Evolutionary conservation across 2,113 vertebrate species (phyloP), one percentile per base, ranked within the genome.

Genomic region (Xiphophorus maculatus): DNA sequence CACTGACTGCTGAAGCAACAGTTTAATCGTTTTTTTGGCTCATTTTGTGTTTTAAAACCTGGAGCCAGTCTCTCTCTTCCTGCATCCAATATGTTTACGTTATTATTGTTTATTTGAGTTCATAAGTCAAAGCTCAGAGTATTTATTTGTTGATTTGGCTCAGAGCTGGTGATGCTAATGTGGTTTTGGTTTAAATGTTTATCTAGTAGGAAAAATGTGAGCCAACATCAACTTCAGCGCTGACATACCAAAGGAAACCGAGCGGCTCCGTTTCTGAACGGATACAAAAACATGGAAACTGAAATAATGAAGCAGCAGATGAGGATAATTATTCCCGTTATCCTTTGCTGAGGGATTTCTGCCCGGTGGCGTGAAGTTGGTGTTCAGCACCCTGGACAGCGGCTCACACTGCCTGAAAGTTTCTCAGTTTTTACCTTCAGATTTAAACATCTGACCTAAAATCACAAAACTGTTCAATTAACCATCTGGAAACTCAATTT

Each of bases 351-450:
- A 29, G 25, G 69, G 19, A 37, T 71, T 33, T 25, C 69, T 40
- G 62, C 35, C 71, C 73, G 37, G 35, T 74, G 42, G 64, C 11
- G 25, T 5, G 29, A 61, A 9, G 51, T 40, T 40, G 73, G 66
- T 60, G 5, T 85, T 85, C 83, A 85, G 83, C 64, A 85, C 83
- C 83, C 30, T 82, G 83, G 83, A 82, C 83, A 85, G 83, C 72
- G 72, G 32, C 22, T 32, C 8, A 27, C 44, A 42, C 67, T 44
- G 48, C 58, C 71, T 19, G 13, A 13, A 75, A 30, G 28, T 3
- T 13, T 0, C 9, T 25, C 5, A 12, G 17, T 13, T 15, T 62
- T 66, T 17, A 63, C 5, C 28, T 25, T 30, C 33, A 19, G 42
- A 44, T 44, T 17, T 44, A 44, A 44, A 44, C 12, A 37, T 37